A percentile compares a stretch with the other conserved stretches of the same genome.
Evolutionary conservation across 2,888 invertebrate species (phyloP).

Genomic region (Aphodius granarius): DNA sequence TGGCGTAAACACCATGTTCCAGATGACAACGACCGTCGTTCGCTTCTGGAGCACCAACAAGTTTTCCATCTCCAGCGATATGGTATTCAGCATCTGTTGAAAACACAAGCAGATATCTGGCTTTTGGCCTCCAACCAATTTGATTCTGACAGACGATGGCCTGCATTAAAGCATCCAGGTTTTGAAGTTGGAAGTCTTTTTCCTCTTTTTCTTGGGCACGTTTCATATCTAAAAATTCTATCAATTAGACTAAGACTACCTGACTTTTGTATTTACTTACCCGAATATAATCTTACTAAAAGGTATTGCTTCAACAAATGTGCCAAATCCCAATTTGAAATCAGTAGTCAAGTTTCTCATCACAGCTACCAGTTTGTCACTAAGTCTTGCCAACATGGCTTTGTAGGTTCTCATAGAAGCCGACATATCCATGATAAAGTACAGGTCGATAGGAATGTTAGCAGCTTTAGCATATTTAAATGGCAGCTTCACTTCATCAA

Average conservation of each 20-base stretch:
- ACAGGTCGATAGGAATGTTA: conserved; percentile 81
- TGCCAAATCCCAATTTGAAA: conserved; percentile 67
- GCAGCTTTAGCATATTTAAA: conserved; percentile 65
- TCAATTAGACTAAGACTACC: not conserved
- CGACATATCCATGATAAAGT: conserved; percentile 80
- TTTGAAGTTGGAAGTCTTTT: too few relatives aligned
- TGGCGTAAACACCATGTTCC: conserved; percentile 59
- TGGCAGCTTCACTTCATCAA: conserved; percentile 47
- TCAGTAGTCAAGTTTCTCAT: conserved; percentile 65
- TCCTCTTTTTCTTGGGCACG: not conserved
- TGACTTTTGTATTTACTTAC: not conserved
- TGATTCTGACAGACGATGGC: conserved; percentile 69
- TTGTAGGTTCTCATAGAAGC: conserved; percentile 68
- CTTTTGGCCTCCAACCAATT: conserved; percentile 78
- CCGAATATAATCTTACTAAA: conserved; percentile 52
- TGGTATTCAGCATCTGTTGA: conserved; percentile 80
- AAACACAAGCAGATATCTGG: conserved; percentile 73
- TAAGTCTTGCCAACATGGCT: conserved; percentile 56
- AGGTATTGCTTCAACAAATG: conserved; percentile 69
- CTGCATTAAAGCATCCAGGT: conserved; percentile 89
- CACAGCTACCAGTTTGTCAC: conserved; percentile 55
- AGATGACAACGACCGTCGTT: conserved; percentile 74
- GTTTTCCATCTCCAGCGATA: conserved; percentile 76
- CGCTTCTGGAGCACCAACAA: conserved; percentile 67
- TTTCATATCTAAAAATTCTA: not conserved